Conservation (phyloP, 1,140 invertebrate genomes). For the Pseudomyrmex concolor region DNA sequence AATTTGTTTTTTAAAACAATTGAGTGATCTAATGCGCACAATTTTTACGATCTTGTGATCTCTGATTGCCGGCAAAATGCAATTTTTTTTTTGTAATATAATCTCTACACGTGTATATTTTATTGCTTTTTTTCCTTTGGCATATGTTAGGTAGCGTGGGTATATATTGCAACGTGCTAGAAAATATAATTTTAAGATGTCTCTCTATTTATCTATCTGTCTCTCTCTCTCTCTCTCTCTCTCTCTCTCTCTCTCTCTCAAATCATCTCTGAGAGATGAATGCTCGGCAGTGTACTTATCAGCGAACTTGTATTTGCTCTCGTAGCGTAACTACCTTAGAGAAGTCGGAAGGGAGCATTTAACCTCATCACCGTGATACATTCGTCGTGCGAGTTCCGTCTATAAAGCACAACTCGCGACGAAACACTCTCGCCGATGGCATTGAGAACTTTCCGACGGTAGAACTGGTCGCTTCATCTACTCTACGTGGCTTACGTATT, state of each 20-base stretch:
- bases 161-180: too few relatives aligned
- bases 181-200: neutral
- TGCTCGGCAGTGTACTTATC: slow-evolving; percentile 26
- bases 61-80: too few relatives aligned
- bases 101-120: too few relatives aligned
- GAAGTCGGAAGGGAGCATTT: slow-evolving; percentile 46
- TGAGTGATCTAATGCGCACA: too few relatives aligned
- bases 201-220: neutral
- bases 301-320: slow-evolving; percentile 32
- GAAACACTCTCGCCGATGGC: slow-evolving; percentile 51
- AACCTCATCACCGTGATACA: slow-evolving; percentile 42
- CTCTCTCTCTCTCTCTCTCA: neutral
- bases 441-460: slow-evolving; percentile 46
- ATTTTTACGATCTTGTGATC: too few relatives aligned
- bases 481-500: slow-evolving; percentile 36
- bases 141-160: too few relatives aligned
- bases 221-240: too few relatives aligned
- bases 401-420: slow-evolving; percentile 42
- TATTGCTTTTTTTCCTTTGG: too few relatives aligned
- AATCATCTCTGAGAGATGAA: slow-evolving; percentile 34
- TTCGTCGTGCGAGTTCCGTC: slow-evolving; percentile 37
- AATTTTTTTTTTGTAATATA: too few relatives aligned
- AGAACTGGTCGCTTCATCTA: slow-evolving; percentile 47
- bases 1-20: too few relatives aligned
- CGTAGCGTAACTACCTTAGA: slow-evolving; percentile 31